phyloP scores from a whole-genome alignment of 2,113 vertebrate genomes.

The Tursiops truncatus region DNA sequence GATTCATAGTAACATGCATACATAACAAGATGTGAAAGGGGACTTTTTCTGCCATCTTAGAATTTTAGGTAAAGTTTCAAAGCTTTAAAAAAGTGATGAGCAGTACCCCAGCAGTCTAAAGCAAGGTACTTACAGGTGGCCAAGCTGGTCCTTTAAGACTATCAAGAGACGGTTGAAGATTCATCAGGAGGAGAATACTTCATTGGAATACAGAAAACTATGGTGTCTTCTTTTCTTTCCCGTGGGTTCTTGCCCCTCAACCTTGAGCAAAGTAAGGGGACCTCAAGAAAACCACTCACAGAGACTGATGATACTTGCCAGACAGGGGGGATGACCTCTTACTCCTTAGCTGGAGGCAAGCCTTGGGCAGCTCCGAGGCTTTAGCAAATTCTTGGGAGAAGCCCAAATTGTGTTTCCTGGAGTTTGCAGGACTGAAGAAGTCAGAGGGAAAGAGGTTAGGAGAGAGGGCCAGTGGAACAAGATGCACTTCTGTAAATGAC shows the following conservation, averaged over 20 bases:
- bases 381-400: background rate
- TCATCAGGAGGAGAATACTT: background rate
- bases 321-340: background rate
- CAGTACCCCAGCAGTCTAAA: background rate
- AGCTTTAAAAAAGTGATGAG: background rate
- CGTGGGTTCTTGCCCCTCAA: background rate
- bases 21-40: background rate
- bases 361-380: background rate
- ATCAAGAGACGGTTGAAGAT: background rate
- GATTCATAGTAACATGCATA: background rate
- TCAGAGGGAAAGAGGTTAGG: background rate
- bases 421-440: background rate
- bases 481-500: background rate
- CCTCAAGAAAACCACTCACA: background rate
- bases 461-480: background rate
- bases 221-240: background rate
- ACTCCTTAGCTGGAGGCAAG: background rate
- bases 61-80: conserved; percentile 7
- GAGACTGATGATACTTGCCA: background rate
- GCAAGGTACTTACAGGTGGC: background rate
- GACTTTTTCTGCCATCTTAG: background rate
- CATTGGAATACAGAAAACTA: background rate
- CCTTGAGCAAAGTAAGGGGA: background rate
- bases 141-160: background rate
- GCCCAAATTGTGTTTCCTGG: background rate